Percentiles rank a stretch among this genome's conserved stretches.
These are phyloP conservation scores for Anhinga anhinga DNA, from an alignment of 2,113 vertebrate genomes.

Conservation along the genomic window DNA sequence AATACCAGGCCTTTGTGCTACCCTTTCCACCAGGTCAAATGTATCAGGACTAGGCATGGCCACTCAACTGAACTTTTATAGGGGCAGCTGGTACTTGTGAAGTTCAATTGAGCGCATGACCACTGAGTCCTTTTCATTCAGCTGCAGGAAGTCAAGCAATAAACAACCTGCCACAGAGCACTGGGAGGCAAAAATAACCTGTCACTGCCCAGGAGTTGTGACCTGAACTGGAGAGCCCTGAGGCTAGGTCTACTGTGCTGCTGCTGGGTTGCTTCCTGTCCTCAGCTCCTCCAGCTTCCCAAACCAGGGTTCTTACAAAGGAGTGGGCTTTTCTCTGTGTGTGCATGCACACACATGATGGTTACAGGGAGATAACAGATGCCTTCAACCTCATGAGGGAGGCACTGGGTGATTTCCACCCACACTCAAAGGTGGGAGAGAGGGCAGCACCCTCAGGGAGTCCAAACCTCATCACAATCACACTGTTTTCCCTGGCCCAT, in stretches of 20 bases:
- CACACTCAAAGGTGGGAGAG: background rate
- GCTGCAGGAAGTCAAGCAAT: background rate
- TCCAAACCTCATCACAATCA: background rate
- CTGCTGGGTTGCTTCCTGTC: background rate
- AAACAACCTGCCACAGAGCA: background rate
- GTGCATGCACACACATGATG: rapidly evolving
- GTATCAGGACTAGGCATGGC: background rate
- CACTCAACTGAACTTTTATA: background rate
- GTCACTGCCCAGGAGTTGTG: background rate
- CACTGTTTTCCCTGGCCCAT: background rate
- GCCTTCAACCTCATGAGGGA: background rate
- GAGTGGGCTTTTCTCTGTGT: rapidly evolving
- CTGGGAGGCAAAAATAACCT: background rate
- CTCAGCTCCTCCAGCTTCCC: background rate
- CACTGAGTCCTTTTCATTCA: background rate
- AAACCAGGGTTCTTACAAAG: background rate
- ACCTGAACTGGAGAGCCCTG: background rate
- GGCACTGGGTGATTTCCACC: rapidly evolving
- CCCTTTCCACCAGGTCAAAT: background rate
- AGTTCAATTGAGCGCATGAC: background rate
- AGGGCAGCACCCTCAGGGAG: background rate
- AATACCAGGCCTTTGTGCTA: background rate
- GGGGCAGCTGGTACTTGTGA: background rate
- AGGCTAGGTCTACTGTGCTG: background rate
- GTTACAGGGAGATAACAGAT: background rate